Evolutionary conservation across 2,888 invertebrate genomes (phyloP).

Genomic region (Rhopalosiphum nymphaeae): DNA sequence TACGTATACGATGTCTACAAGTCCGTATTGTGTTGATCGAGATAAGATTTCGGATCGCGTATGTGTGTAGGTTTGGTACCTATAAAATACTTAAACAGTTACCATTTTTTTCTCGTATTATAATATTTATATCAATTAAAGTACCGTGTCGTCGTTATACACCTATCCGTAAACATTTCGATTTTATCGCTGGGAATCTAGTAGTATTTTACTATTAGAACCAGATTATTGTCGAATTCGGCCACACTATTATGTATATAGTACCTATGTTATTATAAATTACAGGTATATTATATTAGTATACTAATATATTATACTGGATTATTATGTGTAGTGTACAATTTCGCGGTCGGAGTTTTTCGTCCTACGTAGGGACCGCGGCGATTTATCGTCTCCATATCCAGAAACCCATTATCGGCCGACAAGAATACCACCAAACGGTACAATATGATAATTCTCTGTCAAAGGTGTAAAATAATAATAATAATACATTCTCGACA

Average conservation of each 20-base stretch:
- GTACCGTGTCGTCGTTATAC: neutral
- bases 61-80: neutral
- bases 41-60: neutral
- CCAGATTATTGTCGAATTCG: neutral
- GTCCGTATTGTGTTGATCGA: neutral
- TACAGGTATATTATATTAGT: neutral
- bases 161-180: neutral
- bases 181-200: neutral
- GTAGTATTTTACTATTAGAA: neutral
- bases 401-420: conserved; percentile 53
- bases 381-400: conserved; percentile 54
- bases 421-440: neutral
- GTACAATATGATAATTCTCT: conserved; percentile 58
- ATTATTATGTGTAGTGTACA: neutral
- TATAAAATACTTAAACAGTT: neutral
- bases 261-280: neutral
- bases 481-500: neutral
- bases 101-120: neutral
- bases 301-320: neutral
- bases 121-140: conserved; percentile 1
- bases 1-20: neutral
- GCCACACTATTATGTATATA: neutral
- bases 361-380: conserved; percentile 35
- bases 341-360: conserved; percentile 12
- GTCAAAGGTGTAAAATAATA: conserved; percentile 42